A percentile compares a stretch with the other conserved stretches of the same genome.
phyloP scores from a whole-genome alignment of 2,797 vertebrate species.

The Pyrocephalus nanus region DNA sequence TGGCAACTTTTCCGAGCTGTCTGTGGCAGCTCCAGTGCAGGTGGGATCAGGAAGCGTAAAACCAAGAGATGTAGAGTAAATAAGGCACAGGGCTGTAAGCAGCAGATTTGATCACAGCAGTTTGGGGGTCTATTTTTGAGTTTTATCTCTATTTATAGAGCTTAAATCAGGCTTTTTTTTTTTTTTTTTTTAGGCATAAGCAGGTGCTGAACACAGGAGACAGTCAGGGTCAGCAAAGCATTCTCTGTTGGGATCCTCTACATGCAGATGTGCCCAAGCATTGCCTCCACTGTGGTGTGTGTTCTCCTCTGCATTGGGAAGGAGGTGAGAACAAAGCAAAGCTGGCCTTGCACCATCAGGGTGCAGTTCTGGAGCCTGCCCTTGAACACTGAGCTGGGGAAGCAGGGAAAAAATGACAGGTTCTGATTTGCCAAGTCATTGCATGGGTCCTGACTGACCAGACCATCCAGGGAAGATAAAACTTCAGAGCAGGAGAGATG shows the following conservation, averaged over 20 bases:
- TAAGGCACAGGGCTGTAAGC: not conserved
- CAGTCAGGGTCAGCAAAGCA: not conserved
- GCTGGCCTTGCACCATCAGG: accelerated
- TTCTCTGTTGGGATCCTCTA: not conserved
- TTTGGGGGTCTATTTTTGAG: not conserved
- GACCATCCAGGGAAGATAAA: not conserved
- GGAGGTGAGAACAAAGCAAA: not conserved
- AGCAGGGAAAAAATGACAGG: not conserved
- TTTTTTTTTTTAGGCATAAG: not conserved
- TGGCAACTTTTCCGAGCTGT: not conserved
- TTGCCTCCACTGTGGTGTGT: not conserved
- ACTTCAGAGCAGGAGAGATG: not conserved
- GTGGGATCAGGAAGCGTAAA: not conserved
- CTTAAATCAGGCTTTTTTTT: not conserved
- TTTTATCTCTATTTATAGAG: not conserved
- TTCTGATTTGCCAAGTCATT: not conserved
- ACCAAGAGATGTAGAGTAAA: not conserved
- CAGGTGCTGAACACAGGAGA: not conserved
- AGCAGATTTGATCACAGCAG: not conserved
- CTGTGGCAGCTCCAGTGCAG: not conserved
- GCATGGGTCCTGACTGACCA: not conserved
- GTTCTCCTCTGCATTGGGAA: not conserved
- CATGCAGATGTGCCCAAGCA: not conserved
- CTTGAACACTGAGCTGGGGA: not conserved
- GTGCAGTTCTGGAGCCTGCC: accelerated